Evolutionary conservation across 2,888 invertebrate genomes (phyloP).

Genomic region (Drosophila vallismaia): DNA sequence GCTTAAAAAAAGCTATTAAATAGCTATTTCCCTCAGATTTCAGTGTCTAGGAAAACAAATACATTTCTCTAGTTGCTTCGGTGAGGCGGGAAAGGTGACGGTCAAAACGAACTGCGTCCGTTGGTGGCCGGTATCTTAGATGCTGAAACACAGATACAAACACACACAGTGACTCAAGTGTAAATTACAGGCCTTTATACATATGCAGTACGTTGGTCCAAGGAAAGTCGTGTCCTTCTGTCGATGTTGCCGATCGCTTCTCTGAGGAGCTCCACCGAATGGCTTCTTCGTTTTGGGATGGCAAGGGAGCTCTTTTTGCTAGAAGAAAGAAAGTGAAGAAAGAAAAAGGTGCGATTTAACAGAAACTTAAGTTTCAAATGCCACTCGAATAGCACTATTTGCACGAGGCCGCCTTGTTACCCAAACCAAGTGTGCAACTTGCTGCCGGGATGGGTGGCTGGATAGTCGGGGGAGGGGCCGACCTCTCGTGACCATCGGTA

Average conservation of each 20-base stretch:
- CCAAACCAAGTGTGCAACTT: constrained; percentile 10
- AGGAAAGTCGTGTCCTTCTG: constrained; percentile 62
- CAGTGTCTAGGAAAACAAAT: constrained; percentile 28
- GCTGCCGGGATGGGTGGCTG: constrained; percentile 29
- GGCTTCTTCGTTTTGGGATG: constrained; percentile 7
- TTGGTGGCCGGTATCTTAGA: constrained; percentile 75
- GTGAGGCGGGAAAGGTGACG: constrained; percentile 60
- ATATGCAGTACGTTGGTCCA: constrained; percentile 66
- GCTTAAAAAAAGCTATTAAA: too few species aligned
- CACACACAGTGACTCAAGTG: constrained; percentile 47
- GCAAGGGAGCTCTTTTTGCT: neutral
- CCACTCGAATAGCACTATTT: constrained; percentile 82
- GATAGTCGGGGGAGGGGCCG: neutral
- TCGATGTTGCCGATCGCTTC: constrained; percentile 37
- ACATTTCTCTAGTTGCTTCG: constrained; percentile 11
- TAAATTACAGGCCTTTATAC: constrained; percentile 72
- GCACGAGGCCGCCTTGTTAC: constrained; percentile 79
- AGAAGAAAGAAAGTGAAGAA: neutral
- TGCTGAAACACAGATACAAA: constrained; percentile 63
- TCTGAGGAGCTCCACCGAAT: constrained; percentile 45
- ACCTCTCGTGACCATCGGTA: neutral
- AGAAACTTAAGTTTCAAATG: constrained; percentile 81
- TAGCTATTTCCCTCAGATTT: too few species aligned
- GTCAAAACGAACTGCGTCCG: constrained; percentile 70
- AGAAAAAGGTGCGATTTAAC: constrained; percentile 56